Evolutionary conservation across 2,113 vertebrate species (phyloP).

Genomic region (Cettia cetti): DNA sequence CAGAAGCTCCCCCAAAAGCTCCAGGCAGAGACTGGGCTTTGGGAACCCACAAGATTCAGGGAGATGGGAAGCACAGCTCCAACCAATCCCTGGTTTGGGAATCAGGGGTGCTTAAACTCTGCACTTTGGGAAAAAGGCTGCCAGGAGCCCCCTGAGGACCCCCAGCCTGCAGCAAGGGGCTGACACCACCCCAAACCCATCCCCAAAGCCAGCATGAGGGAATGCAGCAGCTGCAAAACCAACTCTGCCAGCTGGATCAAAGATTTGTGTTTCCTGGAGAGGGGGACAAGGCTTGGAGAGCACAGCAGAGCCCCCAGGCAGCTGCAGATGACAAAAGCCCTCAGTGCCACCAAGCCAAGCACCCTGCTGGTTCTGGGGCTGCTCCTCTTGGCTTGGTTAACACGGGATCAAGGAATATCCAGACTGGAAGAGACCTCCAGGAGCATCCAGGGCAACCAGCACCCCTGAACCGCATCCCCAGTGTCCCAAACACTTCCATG

Average conservation of each 20-base stretch:
- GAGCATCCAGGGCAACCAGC: background rate
- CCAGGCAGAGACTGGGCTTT: background rate
- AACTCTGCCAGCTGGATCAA: background rate
- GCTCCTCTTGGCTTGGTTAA: background rate
- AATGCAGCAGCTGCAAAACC: background rate
- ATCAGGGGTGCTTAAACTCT: background rate
- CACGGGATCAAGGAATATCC: fast-evolving
- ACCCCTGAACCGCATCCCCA: background rate
- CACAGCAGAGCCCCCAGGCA: background rate
- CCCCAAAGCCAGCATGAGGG: no score
- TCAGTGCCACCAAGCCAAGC: background rate
- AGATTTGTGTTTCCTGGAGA: background rate
- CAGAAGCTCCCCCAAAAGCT: background rate
- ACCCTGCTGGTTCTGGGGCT: background rate
- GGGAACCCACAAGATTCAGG: background rate
- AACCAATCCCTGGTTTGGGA: no score
- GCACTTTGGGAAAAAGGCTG: background rate
- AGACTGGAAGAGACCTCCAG: background rate
- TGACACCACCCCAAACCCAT: background rate
- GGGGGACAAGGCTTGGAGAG: background rate
- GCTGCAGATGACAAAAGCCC: background rate
- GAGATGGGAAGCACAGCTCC: background rate
- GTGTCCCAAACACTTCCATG: background rate
- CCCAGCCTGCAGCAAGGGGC: fast-evolving
- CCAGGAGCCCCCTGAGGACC: background rate